phyloP scores from a whole-genome alignment of 2,113 vertebrate species.

The Hypocryptadius cinnamomeus region DNA sequence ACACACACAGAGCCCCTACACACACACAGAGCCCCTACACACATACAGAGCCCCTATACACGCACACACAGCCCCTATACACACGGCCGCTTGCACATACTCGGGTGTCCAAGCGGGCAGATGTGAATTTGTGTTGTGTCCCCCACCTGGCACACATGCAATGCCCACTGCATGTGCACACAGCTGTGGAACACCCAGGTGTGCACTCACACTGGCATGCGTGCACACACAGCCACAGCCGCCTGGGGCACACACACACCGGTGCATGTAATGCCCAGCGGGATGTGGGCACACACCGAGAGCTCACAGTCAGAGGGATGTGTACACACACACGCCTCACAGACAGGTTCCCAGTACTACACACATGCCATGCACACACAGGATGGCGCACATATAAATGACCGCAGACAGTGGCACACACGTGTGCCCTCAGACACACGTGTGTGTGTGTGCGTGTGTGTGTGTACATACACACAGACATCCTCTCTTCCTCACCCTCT shows the following conservation, averaged over 20 bases:
- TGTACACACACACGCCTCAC: background rate
- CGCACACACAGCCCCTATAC: background rate
- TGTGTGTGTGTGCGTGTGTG: no score
- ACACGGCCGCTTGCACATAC: fast-evolving
- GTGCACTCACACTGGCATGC: background rate
- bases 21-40: background rate
- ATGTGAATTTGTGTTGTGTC: background rate
- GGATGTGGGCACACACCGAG: background rate
- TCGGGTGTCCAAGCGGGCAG: background rate
- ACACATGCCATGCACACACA: background rate
- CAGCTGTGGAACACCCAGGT: background rate
- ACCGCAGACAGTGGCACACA: no score
- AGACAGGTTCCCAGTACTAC: background rate
- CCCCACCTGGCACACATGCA: background rate
- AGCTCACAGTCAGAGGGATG: background rate
- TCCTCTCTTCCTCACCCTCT: background rate
- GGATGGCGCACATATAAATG: no score
- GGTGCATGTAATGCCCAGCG: no score
- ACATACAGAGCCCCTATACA: background rate
- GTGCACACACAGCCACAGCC: background rate
- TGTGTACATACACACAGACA: no score
- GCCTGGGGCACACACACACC: background rate
- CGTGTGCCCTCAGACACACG: no score
- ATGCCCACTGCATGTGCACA: background rate
- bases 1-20: background rate